Percentiles rank a stretch among this genome's conserved stretches.
These are phyloP conservation scores for Galerucella pusilla DNA, from an alignment of 2,888 invertebrate genomes.

Conservation along the genomic window DNA sequence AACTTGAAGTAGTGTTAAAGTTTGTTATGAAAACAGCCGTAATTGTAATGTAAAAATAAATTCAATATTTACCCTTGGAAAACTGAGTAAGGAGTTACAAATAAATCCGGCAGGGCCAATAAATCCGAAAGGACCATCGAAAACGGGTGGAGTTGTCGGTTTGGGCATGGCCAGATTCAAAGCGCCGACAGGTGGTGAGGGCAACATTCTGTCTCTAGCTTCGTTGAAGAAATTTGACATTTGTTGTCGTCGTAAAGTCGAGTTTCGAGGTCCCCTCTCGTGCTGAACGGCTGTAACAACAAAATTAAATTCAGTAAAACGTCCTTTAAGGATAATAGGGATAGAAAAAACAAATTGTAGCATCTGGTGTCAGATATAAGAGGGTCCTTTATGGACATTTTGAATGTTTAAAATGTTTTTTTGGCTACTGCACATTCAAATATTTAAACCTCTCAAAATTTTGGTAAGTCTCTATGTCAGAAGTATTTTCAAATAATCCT, in stretches of 20 bases:
- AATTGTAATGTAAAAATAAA: not conserved
- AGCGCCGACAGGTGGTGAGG: slow-evolving; percentile 60
- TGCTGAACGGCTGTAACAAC: slow-evolving; percentile 91
- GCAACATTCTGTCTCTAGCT: slow-evolving; percentile 60
- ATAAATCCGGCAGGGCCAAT: slow-evolving; percentile 44
- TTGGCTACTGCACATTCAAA: not conserved
- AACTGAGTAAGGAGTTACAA: slow-evolving; percentile 44
- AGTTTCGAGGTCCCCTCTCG: slow-evolving; percentile 95
- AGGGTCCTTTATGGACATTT: not conserved
- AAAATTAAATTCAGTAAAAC: slow-evolving; percentile 43
- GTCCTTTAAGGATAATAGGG: slow-evolving; percentile 22
- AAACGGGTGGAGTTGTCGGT: slow-evolving; percentile 52
- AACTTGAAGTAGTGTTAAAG: too few species aligned
- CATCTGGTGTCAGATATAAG: slow-evolving; percentile 22
- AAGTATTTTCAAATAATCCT: too few species aligned
- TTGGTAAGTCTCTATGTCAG: too few species aligned
- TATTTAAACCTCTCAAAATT: too few species aligned
- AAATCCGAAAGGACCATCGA: slow-evolving; percentile 48
- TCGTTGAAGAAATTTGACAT: slow-evolving; percentile 87
- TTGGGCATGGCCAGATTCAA: slow-evolving; percentile 68
- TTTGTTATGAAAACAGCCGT: too few species aligned
- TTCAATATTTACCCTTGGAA: slow-evolving; percentile 51
- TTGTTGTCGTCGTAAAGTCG: slow-evolving; percentile 94
- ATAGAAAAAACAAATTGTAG: slow-evolving; percentile 24
- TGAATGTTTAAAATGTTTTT: not conserved